Conservation (phyloP, 2,113 vertebrate species). For the Fulmarus glacialis region DNA sequence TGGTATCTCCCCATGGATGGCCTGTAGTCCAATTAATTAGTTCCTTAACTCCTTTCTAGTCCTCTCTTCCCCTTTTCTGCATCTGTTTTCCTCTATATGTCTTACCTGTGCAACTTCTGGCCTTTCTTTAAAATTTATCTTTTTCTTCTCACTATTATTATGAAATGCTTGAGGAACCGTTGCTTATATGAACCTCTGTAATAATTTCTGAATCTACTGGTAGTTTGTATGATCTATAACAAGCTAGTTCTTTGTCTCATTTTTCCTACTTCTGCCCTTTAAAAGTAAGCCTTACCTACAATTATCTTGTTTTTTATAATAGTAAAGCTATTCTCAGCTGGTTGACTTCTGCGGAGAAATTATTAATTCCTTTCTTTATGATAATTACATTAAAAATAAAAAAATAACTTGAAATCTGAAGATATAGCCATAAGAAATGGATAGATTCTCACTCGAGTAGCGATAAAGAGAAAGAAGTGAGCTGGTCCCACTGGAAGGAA, state of each 20-base stretch:
- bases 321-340: not conserved
- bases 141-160: not conserved
- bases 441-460: not conserved
- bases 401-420: not conserved
- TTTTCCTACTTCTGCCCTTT: not conserved
- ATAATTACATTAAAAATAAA: not conserved
- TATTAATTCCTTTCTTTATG: not conserved
- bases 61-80: not conserved
- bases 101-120: not conserved
- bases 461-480: not conserved
- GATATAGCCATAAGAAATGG: not conserved
- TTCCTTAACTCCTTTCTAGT: not conserved
- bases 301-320: not conserved
- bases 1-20: not conserved
- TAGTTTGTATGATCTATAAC: not conserved
- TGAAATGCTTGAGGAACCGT: not conserved
- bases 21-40: not conserved
- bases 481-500: not conserved
- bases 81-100: not conserved
- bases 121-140: not conserved
- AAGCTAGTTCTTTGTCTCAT: not conserved
- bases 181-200: not conserved
- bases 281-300: not conserved
- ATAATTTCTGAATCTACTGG: not conserved
- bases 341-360: not conserved